These are phyloP conservation scores for Leucophenga montana DNA, from an alignment of 2,888 invertebrate genomes.

Conservation along the genomic window DNA sequence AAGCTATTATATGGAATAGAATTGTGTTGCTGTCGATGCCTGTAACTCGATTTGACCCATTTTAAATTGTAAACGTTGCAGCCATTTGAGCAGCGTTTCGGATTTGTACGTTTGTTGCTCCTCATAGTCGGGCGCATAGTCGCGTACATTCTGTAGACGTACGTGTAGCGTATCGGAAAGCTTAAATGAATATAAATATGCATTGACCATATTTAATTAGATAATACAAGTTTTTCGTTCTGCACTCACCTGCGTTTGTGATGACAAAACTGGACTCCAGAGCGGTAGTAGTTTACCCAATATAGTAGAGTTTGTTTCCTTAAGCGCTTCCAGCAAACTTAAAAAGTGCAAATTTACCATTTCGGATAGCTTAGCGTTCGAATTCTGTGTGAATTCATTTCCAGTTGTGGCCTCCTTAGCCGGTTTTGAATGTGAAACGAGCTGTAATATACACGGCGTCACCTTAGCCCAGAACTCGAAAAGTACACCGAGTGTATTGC, in stretches of 20 bases:
- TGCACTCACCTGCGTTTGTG: conserved; percentile 84
- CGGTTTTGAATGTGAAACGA: conserved; percentile 92
- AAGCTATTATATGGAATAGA: conserved; percentile 81
- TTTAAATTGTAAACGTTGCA: conserved; percentile 95
- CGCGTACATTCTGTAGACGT: conserved; percentile 90
- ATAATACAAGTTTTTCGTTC: background rate
- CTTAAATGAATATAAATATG: conserved; percentile 73
- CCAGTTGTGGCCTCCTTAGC: conserved; percentile 75
- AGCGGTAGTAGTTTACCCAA: conserved; percentile 92
- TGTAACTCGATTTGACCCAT: conserved; percentile 98
- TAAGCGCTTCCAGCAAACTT: conserved; percentile 92
- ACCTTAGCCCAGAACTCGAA: conserved; percentile 99
- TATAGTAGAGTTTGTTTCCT: conserved; percentile 95
- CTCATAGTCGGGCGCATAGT: conserved; percentile 78
- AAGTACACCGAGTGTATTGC: conserved; percentile 86
- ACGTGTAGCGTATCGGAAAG: conserved; percentile 91
- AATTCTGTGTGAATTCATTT: conserved; percentile 44
- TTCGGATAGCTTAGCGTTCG: conserved; percentile 86
- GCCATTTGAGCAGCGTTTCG: conserved; percentile 82
- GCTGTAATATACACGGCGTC: conserved; percentile 94
- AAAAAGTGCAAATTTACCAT: conserved; percentile 98
- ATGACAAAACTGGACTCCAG: conserved; percentile 96
- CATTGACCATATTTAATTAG: background rate
- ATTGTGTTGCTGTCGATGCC: conserved; percentile 92
- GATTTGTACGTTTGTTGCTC: conserved; percentile 71